These are phyloP conservation scores for Phoxinus phoxinus DNA, from an alignment of 2,113 vertebrate species.

Conservation along the genomic window DNA sequence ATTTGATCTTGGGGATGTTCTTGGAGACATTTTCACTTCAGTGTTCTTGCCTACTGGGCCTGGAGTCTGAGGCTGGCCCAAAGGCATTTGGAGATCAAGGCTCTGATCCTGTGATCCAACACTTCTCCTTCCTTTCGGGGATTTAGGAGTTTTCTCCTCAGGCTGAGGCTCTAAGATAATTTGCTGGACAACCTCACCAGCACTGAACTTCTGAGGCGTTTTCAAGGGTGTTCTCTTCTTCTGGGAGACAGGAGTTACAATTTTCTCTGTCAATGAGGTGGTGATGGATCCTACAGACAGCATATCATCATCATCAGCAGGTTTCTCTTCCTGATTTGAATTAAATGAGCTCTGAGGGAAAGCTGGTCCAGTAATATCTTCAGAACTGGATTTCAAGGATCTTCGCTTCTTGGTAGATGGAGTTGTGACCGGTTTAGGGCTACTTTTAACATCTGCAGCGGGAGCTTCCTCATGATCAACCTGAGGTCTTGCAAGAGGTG, in stretches of 20 bases:
- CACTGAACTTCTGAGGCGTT: constrained; percentile 60
- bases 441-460: not conserved
- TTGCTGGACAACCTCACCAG: constrained; percentile 62
- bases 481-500: constrained; percentile 38
- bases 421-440: constrained; percentile 55
- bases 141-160: constrained; percentile 49
- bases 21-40: constrained; percentile 30
- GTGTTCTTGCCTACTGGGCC: not conserved
- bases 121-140: constrained; percentile 63
- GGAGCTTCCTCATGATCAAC: constrained; percentile 22
- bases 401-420: constrained; percentile 59
- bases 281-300: not conserved
- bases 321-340: not conserved
- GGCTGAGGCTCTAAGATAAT: constrained; percentile 17
- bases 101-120: not conserved
- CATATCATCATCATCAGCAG: not conserved
- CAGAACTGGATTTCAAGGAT: constrained; percentile 34
- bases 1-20: constrained; percentile 60
- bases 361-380: not conserved
- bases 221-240: constrained; percentile 54
- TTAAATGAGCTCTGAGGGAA: not conserved
- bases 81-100: not conserved
- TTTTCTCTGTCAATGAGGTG: not conserved
- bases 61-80: constrained; percentile 7
- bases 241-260: constrained; percentile 26